A percentile compares a stretch with the other conserved stretches of the same genome.
Evolutionary conservation across 2,797 vertebrate genomes (phyloP).

Genomic region (Falco biarmicus): DNA sequence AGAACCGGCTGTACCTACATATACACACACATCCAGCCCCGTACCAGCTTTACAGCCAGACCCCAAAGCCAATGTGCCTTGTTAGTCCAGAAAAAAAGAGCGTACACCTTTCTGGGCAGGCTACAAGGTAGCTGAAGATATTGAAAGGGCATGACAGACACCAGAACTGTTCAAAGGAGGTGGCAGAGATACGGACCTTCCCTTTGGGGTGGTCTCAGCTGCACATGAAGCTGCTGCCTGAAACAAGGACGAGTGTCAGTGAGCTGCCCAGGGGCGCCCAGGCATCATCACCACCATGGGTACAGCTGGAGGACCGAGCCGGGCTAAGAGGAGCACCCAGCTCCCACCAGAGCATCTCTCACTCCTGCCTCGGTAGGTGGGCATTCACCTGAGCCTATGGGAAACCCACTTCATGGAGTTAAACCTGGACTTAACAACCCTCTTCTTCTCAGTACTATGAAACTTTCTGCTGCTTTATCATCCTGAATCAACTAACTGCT

Average conservation of each 20-base stretch:
- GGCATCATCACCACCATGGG: neutral
- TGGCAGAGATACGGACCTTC: neutral
- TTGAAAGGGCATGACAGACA: neutral
- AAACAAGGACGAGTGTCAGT: neutral
- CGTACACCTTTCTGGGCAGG: neutral
- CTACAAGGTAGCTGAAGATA: neutral
- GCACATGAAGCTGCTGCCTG: no score
- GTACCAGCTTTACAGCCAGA: neutral
- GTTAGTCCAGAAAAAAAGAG: neutral
- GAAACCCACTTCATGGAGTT: neutral
- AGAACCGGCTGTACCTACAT: neutral
- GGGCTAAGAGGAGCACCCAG: neutral
- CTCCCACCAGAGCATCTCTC: neutral
- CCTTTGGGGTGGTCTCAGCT: neutral
- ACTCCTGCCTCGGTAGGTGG: neutral
- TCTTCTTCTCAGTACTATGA: neutral
- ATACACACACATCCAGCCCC: no score
- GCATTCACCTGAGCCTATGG: neutral
- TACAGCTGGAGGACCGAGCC: fast-evolving
- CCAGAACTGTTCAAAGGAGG: neutral
- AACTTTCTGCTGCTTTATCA: neutral
- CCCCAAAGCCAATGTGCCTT: neutral
- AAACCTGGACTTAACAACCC: neutral
- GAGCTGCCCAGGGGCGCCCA: neutral
- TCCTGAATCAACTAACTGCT: neutral